phyloP scores from a whole-genome alignment of 1,140 invertebrate genomes.

The Phocides pigmalion region DNA sequence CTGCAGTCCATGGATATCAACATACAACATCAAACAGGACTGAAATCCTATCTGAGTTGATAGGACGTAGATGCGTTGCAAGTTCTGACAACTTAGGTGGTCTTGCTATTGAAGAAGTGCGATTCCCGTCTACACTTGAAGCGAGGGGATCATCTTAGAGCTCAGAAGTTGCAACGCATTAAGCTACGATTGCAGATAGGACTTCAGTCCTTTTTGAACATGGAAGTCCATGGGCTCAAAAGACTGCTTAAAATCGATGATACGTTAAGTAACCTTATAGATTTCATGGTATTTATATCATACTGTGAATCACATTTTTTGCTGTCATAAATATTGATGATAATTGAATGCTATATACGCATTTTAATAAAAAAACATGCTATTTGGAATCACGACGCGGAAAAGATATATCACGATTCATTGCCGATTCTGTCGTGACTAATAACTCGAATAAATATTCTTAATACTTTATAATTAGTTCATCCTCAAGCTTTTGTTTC shows the following conservation, averaged over 20 bases:
- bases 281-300: not conserved
- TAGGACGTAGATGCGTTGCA: no score
- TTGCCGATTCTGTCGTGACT: constrained; percentile 52
- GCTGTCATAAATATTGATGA: not conserved
- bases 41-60: no score
- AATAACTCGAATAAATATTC: constrained; percentile 42
- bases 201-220: no score
- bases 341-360: constrained; percentile 43
- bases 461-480: constrained; percentile 51
- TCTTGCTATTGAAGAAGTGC: no score
- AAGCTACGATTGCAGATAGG: no score
- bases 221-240: no score
- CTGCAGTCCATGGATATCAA: no score
- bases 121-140: no score
- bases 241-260: constrained; percentile 1
- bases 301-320: constrained; percentile 5
- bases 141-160: no score
- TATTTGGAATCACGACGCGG: constrained; percentile 59
- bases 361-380: constrained; percentile 49
- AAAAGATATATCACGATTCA: constrained; percentile 62
- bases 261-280: not conserved
- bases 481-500: constrained; percentile 30
- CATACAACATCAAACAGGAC: no score
- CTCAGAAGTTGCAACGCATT: no score
- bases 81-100: no score